These are phyloP conservation scores for Pseudochirops cupreus DNA, from an alignment of 2,797 vertebrate species.

Conservation along the genomic window DNA sequence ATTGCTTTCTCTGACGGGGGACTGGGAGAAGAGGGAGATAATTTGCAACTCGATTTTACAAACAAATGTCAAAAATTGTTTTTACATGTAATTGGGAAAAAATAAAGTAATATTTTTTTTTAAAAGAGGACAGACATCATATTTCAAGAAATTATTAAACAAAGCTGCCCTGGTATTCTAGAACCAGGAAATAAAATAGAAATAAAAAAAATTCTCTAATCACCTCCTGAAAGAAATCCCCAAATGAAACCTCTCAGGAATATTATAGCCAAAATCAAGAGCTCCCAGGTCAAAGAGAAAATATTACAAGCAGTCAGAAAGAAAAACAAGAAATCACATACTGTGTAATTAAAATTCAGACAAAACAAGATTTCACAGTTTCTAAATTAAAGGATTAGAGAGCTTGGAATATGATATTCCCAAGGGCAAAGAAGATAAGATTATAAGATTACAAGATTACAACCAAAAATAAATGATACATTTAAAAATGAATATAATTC, in stretches of 20 bases:
- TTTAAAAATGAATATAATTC: not conserved
- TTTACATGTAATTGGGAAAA: not conserved
- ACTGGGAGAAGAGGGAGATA: not conserved
- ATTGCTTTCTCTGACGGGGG: not conserved
- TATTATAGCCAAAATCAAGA: not conserved
- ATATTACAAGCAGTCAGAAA: not conserved
- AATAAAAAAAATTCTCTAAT: not conserved
- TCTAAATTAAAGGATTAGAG: not conserved
- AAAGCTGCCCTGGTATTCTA: not conserved
- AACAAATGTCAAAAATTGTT: not conserved
- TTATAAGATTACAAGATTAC: not conserved
- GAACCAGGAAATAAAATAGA: not conserved
- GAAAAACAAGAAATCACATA: not conserved
- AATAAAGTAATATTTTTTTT: too few species aligned
- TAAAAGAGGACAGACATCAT: too few species aligned
- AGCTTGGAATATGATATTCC: not conserved
- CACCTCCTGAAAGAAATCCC: not conserved
- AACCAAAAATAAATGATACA: not conserved
- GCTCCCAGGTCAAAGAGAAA: not conserved
- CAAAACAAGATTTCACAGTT: not conserved
- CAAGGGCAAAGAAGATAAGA: not conserved
- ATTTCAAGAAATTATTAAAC: not conserved
- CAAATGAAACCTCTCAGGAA: not conserved
- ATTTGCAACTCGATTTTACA: not conserved
- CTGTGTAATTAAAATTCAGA: not conserved